These are phyloP conservation scores for Sarcophilus harrisii DNA, from an alignment of 2,797 vertebrate genomes.

Conservation along the genomic window DNA sequence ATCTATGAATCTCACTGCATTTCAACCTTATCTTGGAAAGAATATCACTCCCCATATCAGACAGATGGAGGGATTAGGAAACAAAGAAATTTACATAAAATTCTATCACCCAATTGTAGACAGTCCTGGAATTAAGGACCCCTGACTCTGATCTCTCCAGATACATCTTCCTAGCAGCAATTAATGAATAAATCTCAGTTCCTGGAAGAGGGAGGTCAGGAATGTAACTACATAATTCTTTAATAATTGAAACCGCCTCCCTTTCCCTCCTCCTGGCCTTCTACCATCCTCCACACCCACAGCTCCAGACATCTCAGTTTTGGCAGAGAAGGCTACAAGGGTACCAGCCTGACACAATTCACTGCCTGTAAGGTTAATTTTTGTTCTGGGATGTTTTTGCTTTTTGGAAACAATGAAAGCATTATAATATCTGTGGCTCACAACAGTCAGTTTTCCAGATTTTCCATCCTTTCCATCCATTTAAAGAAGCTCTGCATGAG, in stretches of 20 bases:
- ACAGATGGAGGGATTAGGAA: not conserved
- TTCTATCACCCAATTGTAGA: not conserved
- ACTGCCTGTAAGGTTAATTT: not conserved
- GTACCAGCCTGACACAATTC: not conserved
- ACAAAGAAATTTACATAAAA: not conserved
- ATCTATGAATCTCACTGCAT: not conserved
- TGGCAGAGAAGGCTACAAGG: not conserved
- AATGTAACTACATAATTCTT: constrained; percentile 11
- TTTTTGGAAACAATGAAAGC: constrained; percentile 9
- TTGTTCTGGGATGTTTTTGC: not conserved
- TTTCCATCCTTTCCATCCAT: not conserved
- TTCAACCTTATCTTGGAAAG: not conserved
- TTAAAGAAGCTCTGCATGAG: not conserved
- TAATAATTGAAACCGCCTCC: not conserved
- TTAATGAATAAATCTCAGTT: not conserved
- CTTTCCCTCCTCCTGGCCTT: not conserved
- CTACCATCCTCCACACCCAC: constrained; percentile 1
- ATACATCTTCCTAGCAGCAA: not conserved
- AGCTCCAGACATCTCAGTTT: constrained; percentile 10
- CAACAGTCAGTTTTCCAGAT: not conserved
- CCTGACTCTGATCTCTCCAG: not conserved
- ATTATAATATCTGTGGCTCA: constrained; percentile 2
- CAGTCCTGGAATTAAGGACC: not conserved
- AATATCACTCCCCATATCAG: not conserved
- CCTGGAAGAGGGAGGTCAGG: not conserved